Percentiles rank a stretch among this genome's conserved stretches.
These are phyloP conservation scores for Drosophila rhopaloa DNA, from an alignment of 1,140 invertebrate species.

Conservation along the genomic window DNA sequence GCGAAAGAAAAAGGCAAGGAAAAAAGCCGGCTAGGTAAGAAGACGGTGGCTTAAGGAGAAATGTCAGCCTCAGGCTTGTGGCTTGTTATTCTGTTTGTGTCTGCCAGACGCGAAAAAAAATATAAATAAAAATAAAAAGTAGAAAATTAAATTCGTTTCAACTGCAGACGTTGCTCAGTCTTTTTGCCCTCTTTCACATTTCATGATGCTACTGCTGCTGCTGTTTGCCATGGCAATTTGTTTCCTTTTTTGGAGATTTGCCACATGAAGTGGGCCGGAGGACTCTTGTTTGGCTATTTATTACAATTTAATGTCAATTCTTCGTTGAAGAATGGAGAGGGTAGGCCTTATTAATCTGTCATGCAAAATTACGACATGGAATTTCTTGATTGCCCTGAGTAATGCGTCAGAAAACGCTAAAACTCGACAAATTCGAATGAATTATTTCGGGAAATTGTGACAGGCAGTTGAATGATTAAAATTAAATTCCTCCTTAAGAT, in stretches of 20 bases:
- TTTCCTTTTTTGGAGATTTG: conserved; percentile 36
- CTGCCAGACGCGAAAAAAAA: conserved; percentile 45
- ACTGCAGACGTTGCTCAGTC: conserved; percentile 73
- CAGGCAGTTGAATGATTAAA: background rate
- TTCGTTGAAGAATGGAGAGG: conserved; percentile 7
- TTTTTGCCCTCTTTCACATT: conserved; percentile 33
- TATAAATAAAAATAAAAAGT: conserved; percentile 58
- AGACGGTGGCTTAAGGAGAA: conserved; percentile 41
- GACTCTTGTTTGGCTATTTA: conserved; percentile 61
- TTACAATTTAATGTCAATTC: conserved; percentile 74
- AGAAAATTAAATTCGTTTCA: conserved; percentile 81
- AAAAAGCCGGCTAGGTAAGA: conserved; percentile 11
- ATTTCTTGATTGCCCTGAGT: conserved; percentile 27
- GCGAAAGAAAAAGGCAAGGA: conserved; percentile 3
- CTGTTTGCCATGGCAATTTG: conserved; percentile 44
- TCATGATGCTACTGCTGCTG: conserved; percentile 17
- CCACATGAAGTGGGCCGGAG: conserved; percentile 21
- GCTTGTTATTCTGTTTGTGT: conserved; percentile 61
- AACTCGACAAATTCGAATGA: conserved; percentile 26
- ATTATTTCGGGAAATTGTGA: conserved; percentile 17
- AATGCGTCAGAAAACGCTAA: conserved; percentile 31
- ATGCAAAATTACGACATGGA: conserved; percentile 49
- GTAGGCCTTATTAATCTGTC: conserved; percentile 44
- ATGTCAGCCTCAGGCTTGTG: conserved; percentile 58
- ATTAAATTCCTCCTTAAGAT: background rate